Evolutionary conservation across 2,797 vertebrate genomes (phyloP), one percentile per base, ranked within the genome.

Genomic region (Falco cherrug): DNA sequence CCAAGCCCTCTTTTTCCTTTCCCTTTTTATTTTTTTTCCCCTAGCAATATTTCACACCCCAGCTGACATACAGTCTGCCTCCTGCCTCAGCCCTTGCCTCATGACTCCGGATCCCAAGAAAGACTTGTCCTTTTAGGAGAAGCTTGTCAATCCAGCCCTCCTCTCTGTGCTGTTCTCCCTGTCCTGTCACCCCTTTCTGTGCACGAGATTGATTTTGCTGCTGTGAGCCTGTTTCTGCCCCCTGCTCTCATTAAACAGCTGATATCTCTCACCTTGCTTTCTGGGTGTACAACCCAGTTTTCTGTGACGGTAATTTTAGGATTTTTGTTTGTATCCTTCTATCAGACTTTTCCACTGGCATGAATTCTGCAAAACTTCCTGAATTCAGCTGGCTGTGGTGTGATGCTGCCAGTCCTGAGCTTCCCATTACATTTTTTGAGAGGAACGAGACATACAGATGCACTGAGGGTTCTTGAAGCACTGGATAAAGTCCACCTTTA

Each of bases 71-170:
- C 41, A 26, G 64, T 73, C 68, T 91, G 54, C 64, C 57, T 90
- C 60, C 48, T 84, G 69, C 82, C 64, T 74, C 10, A 4, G 53
- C 84, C 61, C 67, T 57, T 84, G 74, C 64, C 77, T 74, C 73
- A 28, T 54, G 78, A 63, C 35, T 95, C 54, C n/a, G 76, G 64
- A 67, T 93, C 35, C 45, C 45, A 75, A 70, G 82, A 87, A 89
- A 78, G 39, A 61, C 71, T 60, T 82, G 63, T 26, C 39, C 31
- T 84, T 90, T 41, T 83, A 60, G 80, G 76, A 84, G 81, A 93
- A 71, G 51, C 39, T 57, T 74, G 33, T 87, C 77, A 84, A 31
- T 69, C 39, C 50, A 57, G 9, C 16, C 19, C 6, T 76, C 28
- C 28, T 31, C 31, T 60, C 50, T 50, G 13, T 37, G 39, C 57